Evolutionary conservation across 2,888 invertebrate genomes (phyloP).

Genomic region (Acheta domesticus): DNA sequence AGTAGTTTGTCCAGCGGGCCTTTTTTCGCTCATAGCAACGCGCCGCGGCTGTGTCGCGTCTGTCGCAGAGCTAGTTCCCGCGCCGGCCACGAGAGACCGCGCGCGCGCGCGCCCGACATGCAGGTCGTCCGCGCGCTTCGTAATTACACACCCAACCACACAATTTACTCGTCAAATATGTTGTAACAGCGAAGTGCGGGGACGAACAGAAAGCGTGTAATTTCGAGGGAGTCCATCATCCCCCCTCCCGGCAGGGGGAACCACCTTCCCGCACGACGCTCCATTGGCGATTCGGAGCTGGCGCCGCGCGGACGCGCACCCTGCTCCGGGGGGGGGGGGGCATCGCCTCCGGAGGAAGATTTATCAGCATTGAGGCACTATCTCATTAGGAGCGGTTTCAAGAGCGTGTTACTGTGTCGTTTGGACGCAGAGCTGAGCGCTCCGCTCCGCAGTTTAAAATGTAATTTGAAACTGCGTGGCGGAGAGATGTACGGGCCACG

Average conservation of each 20-base stretch:
- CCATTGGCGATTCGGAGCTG: not conserved
- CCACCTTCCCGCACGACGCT: not conserved
- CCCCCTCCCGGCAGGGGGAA: not conserved
- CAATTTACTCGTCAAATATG: conserved; percentile 18
- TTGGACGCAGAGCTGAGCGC: not conserved
- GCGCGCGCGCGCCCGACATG: not conserved
- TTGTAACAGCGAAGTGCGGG: not conserved
- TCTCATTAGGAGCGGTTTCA: not conserved
- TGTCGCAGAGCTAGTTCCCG: too few relatives aligned
- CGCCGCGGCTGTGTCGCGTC: too few relatives aligned
- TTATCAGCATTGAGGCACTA: not conserved
- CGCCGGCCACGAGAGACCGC: too few relatives aligned
- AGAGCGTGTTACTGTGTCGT: not conserved
- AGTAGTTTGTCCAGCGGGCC: too few relatives aligned
- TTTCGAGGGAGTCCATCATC: conserved; percentile 6
- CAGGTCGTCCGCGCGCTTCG: not conserved
- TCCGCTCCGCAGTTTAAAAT: not conserved
- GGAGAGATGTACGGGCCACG: not conserved
- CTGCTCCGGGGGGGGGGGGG: too few relatives aligned
- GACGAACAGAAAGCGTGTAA: not conserved
- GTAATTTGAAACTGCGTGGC: not conserved
- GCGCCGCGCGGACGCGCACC: too few relatives aligned
- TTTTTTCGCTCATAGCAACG: too few relatives aligned
- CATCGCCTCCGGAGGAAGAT: not conserved
- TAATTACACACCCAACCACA: not conserved